Percentiles rank a stretch among this genome's conserved stretches.
phyloP scores from a whole-genome alignment of 2,888 invertebrate species.

The Aphrophora alni region DNA sequence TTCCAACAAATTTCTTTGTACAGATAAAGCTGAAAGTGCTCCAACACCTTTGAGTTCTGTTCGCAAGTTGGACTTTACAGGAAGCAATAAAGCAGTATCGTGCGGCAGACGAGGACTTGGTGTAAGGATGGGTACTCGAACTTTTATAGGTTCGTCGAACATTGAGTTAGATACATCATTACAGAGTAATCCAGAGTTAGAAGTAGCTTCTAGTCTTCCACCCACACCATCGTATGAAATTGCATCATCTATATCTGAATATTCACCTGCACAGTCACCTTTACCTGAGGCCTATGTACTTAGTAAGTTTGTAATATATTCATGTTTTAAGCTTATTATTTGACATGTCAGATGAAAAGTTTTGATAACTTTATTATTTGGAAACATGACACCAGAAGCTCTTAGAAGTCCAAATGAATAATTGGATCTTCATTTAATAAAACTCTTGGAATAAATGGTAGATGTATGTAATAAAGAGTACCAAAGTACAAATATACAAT shows the following conservation, averaged over 20 bases:
- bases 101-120: slow-evolving; percentile 63
- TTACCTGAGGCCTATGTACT: slow-evolving; percentile 62
- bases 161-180: slow-evolving; percentile 48
- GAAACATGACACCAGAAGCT: no score
- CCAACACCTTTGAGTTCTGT: slow-evolving; percentile 28
- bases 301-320: slow-evolving; percentile 59
- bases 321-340: no score
- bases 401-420: no score
- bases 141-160: slow-evolving; percentile 53
- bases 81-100: slow-evolving; percentile 11
- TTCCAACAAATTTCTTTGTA: not conserved
- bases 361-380: no score
- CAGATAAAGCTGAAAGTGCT: slow-evolving; percentile 28
- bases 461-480: no score
- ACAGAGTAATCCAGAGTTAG: slow-evolving; percentile 42
- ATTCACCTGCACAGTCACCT: slow-evolving; percentile 44
- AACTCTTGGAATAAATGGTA: no score
- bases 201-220: slow-evolving; percentile 51
- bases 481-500: no score
- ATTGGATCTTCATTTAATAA: no score
- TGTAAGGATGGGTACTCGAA: slow-evolving; percentile 77
- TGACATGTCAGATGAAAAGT: no score
- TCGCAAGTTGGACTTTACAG: slow-evolving; percentile 27
- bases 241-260: slow-evolving; percentile 12
- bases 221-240: slow-evolving; percentile 45